Evolutionary conservation across 2,888 invertebrate species (phyloP).

Genomic region (Tipula vernalis): DNA sequence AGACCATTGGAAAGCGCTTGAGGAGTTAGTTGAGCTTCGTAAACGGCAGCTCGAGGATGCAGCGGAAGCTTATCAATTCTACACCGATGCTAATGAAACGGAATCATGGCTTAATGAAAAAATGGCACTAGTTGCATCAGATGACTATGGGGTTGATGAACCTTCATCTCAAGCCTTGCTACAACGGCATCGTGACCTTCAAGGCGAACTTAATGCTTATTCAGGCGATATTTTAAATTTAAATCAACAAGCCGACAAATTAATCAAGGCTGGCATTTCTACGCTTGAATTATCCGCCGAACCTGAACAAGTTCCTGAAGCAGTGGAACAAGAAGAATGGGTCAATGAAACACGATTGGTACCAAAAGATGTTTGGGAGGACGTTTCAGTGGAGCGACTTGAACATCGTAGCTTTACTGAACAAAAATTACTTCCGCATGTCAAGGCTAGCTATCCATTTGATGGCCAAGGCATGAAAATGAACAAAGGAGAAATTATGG

Average conservation of each 20-base stretch:
- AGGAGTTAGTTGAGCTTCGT: slow-evolving; percentile 62
- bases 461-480: slow-evolving; percentile 86
- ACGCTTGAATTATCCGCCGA: slow-evolving; percentile 45
- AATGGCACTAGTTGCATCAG: slow-evolving; percentile 76
- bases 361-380: slow-evolving; percentile 87
- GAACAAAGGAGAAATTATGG: slow-evolving; percentile 84
- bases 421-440: slow-evolving; percentile 77
- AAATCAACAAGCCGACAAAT: slow-evolving; percentile 62
- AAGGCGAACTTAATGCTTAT: slow-evolving; percentile 82
- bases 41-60: slow-evolving; percentile 73
- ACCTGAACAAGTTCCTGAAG: slow-evolving; percentile 44
- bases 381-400: slow-evolving; percentile 73
- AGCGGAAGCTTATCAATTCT: slow-evolving; percentile 90
- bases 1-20: slow-evolving; percentile 82
- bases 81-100: slow-evolving; percentile 94
- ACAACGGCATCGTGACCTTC: slow-evolving; percentile 73
- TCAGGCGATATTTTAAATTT: slow-evolving; percentile 73
- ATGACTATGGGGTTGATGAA: slow-evolving; percentile 87
- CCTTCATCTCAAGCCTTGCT: slow-evolving; percentile 80
- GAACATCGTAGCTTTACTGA: slow-evolving; percentile 80
- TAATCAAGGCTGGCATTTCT: slow-evolving; percentile 63
- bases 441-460: slow-evolving; percentile 77
- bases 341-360: slow-evolving; percentile 69
- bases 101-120: slow-evolving; percentile 97
- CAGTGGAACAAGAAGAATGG: slow-evolving; percentile 55